A percentile compares a stretch with the other conserved stretches of the same genome.
Conservation (phyloP, 2,888 invertebrate genomes). For the Drosophila borealis region DNA sequence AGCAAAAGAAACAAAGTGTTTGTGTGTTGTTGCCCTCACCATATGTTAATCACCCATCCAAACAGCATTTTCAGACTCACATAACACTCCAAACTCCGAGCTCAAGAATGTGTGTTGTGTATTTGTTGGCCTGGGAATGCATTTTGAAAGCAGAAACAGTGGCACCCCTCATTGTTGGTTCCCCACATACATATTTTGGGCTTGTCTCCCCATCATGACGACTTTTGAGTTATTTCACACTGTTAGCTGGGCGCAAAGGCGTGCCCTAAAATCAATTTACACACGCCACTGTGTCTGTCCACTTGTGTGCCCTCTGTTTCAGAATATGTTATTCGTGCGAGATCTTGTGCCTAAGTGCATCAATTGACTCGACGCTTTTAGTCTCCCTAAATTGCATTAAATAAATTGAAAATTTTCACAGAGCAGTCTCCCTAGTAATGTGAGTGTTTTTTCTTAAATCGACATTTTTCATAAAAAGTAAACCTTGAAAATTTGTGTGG, state of each 20-base stretch:
- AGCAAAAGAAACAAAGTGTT: constrained; percentile 29
- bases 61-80: constrained; percentile 61
- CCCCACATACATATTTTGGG: constrained; percentile 28
- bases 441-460: neutral
- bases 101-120: constrained; percentile 46
- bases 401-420: constrained; percentile 44
- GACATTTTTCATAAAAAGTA: neutral
- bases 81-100: constrained; percentile 45
- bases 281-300: constrained; percentile 42
- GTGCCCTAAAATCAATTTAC: constrained; percentile 68
- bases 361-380: constrained; percentile 61
- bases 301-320: constrained; percentile 7
- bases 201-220: constrained; percentile 31
- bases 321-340: constrained; percentile 32
- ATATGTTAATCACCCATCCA: constrained; percentile 75
- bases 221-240: constrained; percentile 53
- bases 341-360: constrained; percentile 66
- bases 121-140: constrained; percentile 54
- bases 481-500: neutral
- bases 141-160: constrained; percentile 57
- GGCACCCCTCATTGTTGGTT: constrained; percentile 71
- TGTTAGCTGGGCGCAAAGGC: constrained; percentile 48
- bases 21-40: constrained; percentile 38
- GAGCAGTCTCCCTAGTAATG: neutral
- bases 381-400: constrained; percentile 57